A percentile compares a stretch with the other conserved stretches of the same genome.
These are phyloP conservation scores for Leptopilina boulardi DNA, from an alignment of 1,140 invertebrate species.

Conservation along the genomic window DNA sequence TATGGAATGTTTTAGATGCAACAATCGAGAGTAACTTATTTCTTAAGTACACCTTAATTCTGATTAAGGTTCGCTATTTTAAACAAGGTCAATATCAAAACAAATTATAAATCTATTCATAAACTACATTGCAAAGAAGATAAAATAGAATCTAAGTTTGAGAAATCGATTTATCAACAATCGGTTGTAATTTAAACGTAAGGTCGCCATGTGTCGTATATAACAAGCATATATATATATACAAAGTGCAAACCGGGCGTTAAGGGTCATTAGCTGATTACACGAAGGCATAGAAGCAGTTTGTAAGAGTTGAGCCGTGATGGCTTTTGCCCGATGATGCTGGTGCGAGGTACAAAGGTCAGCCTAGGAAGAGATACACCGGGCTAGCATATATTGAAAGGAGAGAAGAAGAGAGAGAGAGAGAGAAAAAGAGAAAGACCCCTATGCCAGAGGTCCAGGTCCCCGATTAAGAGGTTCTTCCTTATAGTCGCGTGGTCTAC, in stretches of 20 bases:
- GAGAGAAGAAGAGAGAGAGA: constrained; percentile 61
- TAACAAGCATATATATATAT: neutral
- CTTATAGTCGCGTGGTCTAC: constrained; percentile 55
- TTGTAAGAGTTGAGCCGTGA: constrained; percentile 40
- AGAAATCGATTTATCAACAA: constrained; percentile 11
- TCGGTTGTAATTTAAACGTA: constrained; percentile 38
- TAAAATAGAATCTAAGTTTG: neutral
- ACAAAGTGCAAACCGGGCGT: constrained; percentile 36
- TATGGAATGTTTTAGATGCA: too few relatives aligned
- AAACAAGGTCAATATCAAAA: too few relatives aligned
- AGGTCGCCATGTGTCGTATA: constrained; percentile 44
- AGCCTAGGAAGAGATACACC: constrained; percentile 58
- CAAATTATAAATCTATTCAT: too few relatives aligned
- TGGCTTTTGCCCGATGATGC: constrained; percentile 28
- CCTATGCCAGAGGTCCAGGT: constrained; percentile 63
- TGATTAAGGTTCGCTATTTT: too few relatives aligned
- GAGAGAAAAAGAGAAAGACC: constrained; percentile 63
- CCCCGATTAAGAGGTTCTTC: constrained; percentile 68
- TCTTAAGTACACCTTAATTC: too few relatives aligned
- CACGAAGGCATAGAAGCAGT: constrained; percentile 47
- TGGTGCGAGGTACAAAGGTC: constrained; percentile 53
- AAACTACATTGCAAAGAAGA: neutral
- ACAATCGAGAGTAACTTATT: too few relatives aligned
- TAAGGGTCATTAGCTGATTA: constrained; percentile 52
- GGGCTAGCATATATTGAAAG: constrained; percentile 39